phyloP scores from a whole-genome alignment of 2,797 vertebrate genomes.

The Pseudotriccus pelzelni region DNA sequence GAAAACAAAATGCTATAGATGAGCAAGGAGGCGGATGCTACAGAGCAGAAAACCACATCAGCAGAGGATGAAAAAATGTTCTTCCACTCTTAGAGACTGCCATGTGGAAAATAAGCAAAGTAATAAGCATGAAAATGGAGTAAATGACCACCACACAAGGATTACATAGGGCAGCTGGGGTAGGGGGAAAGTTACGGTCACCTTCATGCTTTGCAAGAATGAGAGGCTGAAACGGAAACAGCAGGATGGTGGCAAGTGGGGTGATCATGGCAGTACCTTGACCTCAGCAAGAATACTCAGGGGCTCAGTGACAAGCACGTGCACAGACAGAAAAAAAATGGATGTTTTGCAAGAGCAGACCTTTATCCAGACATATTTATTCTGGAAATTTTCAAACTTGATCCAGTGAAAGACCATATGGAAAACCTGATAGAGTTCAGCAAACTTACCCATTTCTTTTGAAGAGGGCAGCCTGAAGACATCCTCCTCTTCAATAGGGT shows the following conservation, averaged over 20 bases:
- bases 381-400: neutral
- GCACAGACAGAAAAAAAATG: neutral
- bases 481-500: neutral
- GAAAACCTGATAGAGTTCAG: neutral
- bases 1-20: conserved; percentile 13
- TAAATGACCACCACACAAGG: neutral
- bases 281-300: neutral
- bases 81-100: neutral
- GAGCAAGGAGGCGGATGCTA: neutral
- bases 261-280: neutral
- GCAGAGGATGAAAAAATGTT: conserved; percentile 12
- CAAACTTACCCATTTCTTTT: neutral
- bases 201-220: neutral
- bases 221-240: neutral
- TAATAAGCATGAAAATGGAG: neutral
- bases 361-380: neutral
- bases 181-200: neutral
- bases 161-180: neutral
- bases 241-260: neutral
- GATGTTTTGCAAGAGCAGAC: neutral
- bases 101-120: conserved; percentile 26
- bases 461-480: neutral
- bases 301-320: neutral
- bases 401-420: accelerated
- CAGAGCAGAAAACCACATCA: conserved; percentile 18